A percentile compares a stretch with the other conserved stretches of the same genome.
Evolutionary conservation across 2,113 vertebrate genomes (phyloP).

Genomic region (Rhinoderma darwinii): DNA sequence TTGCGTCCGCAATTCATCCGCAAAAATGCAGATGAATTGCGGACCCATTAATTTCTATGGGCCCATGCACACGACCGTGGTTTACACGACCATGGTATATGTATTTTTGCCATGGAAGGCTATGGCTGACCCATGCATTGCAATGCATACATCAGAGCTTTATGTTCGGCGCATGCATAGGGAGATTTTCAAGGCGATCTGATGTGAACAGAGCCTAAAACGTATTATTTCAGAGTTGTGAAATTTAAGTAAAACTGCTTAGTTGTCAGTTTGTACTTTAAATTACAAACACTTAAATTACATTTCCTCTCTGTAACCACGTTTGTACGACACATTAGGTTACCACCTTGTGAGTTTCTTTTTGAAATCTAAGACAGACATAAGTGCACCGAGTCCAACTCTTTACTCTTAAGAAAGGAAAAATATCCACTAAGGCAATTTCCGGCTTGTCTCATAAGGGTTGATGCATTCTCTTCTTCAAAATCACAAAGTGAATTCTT

Average conservation of each 20-base stretch:
- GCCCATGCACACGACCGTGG: too few species aligned
- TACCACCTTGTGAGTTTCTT: neutral
- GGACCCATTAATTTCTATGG: too few species aligned
- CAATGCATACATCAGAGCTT: too few species aligned
- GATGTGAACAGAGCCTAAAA: too few species aligned
- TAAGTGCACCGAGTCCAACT: conserved; percentile 22
- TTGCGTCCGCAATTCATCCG: too few species aligned
- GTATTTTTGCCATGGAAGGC: too few species aligned
- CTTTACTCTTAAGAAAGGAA: neutral
- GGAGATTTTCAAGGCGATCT: too few species aligned
- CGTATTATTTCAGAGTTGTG: neutral
- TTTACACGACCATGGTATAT: too few species aligned
- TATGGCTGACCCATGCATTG: too few species aligned
- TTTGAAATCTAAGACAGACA: conserved; percentile 16
- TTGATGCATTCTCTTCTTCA: neutral
- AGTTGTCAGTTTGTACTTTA: neutral
- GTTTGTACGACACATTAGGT: conserved; percentile 24
- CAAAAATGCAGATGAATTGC: too few species aligned
- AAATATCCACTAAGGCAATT: conserved; percentile 22
- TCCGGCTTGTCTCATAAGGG: neutral
- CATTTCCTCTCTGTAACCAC: neutral
- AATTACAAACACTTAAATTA: neutral
- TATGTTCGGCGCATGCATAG: too few species aligned
- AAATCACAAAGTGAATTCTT: conserved; percentile 8
- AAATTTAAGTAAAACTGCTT: neutral